Percentiles rank a stretch among this genome's conserved stretches.
Conservation (phyloP, 2,113 vertebrate species). For the Labeo rohita region DNA sequence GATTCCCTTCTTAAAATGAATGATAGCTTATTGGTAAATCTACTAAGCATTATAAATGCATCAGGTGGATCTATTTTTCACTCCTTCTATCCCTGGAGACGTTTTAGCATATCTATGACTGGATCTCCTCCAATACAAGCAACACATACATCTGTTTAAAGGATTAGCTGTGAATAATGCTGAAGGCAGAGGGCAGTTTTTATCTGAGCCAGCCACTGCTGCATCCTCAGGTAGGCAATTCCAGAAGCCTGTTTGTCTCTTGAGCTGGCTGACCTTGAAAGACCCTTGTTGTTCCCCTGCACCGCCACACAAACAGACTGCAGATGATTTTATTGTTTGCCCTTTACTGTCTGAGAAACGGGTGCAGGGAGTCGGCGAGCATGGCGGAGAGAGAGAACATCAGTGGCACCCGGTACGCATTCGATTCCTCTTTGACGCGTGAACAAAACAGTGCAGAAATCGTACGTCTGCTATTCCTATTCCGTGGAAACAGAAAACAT, state of each 20-base stretch:
- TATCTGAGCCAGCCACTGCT: constrained; percentile 3
- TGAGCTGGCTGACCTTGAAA: constrained; percentile 47
- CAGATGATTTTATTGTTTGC: constrained; percentile 44
- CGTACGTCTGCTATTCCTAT: constrained; percentile 5
- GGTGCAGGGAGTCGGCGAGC: neutral
- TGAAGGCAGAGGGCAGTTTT: constrained; percentile 21
- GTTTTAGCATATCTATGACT: constrained; percentile 34
- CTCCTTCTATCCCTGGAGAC: neutral
- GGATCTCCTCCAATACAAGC: constrained; percentile 46
- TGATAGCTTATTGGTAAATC: neutral
- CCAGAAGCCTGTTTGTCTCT: constrained; percentile 21
- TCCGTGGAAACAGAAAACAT: constrained; percentile 22
- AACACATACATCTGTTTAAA: constrained; percentile 43
- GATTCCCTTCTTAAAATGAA: neutral
- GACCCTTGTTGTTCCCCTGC: constrained; percentile 33
- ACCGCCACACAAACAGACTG: constrained; percentile 38
- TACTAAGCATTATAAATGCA: constrained; percentile 4
- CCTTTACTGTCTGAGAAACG: constrained; percentile 38
- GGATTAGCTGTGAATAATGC: constrained; percentile 31
- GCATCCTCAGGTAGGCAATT: constrained; percentile 47
- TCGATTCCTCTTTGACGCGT: constrained; percentile 32
- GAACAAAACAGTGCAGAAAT: constrained; percentile 43
- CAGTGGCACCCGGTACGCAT: constrained; percentile 4
- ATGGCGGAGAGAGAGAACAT: constrained; percentile 19
- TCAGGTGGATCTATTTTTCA: constrained; percentile 30